Conservation (phyloP, 2,113 vertebrate genomes). For the Ptychochromis oligacanthus region DNA sequence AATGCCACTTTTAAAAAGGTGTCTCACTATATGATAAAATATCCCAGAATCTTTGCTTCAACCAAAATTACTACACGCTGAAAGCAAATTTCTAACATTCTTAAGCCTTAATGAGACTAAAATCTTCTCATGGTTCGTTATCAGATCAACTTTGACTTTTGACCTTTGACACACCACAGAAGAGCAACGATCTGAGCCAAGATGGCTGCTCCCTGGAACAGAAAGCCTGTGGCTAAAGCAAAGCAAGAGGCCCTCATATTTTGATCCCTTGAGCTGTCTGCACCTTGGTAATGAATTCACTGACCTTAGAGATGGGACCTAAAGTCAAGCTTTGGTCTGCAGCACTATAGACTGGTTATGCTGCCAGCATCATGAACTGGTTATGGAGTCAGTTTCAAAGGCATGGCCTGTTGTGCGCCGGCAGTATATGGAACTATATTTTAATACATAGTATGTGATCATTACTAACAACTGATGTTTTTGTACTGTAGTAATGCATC, state of each 20-base stretch:
- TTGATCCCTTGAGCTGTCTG: conserved; percentile 54
- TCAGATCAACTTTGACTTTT: conserved; percentile 58
- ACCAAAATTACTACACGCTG: background rate
- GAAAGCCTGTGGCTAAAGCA: background rate
- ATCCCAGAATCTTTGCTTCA: background rate
- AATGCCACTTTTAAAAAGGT: background rate
- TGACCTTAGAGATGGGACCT: conserved; percentile 36
- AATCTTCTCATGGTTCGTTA: conserved; percentile 14
- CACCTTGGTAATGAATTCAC: conserved; percentile 67
- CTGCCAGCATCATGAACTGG: background rate
- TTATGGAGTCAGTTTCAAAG: background rate
- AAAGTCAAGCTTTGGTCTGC: conserved; percentile 23
- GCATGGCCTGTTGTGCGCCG: background rate
- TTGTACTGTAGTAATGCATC: background rate
- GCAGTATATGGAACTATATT: background rate
- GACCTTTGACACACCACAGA: conserved; percentile 53
- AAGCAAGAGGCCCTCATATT: conserved; percentile 38
- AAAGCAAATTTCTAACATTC: background rate
- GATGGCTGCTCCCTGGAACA: conserved; percentile 45
- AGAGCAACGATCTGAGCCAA: conserved; percentile 45
- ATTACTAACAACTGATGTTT: background rate
- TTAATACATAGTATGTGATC: background rate
- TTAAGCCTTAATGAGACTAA: background rate
- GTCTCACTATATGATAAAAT: background rate
- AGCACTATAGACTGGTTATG: background rate